These are phyloP conservation scores for Seira musarum DNA, from an alignment of 2,888 invertebrate genomes.

Conservation along the genomic window DNA sequence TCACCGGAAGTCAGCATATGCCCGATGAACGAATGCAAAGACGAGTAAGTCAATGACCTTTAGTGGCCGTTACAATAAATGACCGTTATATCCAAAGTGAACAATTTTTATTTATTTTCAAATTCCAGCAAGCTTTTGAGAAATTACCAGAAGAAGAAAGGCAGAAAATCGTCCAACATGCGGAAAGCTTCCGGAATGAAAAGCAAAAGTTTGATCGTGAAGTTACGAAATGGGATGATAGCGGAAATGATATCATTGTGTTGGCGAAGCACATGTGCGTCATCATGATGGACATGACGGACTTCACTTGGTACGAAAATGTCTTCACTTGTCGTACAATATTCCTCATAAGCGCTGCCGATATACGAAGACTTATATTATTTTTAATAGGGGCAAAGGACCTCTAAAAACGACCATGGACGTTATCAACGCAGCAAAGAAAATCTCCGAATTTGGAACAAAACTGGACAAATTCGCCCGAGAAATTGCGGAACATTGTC, in stretches of 20 bases:
- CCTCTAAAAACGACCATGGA: conserved; percentile 78
- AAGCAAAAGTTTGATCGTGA: conserved; percentile 98
- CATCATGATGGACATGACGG: conserved; percentile 99
- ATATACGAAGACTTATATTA: conserved; percentile 13
- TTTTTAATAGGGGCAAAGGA: conserved; percentile 74
- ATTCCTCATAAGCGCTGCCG: no score
- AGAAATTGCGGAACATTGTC: conserved; percentile 76
- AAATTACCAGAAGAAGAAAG: conserved; percentile 98
- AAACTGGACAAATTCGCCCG: conserved; percentile 75
- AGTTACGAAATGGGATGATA: conserved; percentile 99
- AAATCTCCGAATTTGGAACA: conserved; percentile 77
- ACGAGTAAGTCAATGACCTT: conserved; percentile 45
- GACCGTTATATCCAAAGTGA: no score
- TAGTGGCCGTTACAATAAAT: no score
- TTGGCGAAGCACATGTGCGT: conserved; percentile 88
- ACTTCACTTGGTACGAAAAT: conserved; percentile 88
- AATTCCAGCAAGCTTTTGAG: conserved; percentile 88
- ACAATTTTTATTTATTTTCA: conserved; percentile 16
- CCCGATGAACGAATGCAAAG: conserved; percentile 55
- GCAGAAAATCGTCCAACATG: conserved; percentile 94
- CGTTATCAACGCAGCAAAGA: conserved; percentile 77
- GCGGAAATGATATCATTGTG: conserved; percentile 97
- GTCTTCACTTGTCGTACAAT: no score
- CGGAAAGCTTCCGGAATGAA: conserved; percentile 93
- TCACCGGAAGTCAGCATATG: conserved; percentile 55